phyloP scores from a whole-genome alignment of 2,113 vertebrate species.

The Pomatostomus ruficeps region DNA sequence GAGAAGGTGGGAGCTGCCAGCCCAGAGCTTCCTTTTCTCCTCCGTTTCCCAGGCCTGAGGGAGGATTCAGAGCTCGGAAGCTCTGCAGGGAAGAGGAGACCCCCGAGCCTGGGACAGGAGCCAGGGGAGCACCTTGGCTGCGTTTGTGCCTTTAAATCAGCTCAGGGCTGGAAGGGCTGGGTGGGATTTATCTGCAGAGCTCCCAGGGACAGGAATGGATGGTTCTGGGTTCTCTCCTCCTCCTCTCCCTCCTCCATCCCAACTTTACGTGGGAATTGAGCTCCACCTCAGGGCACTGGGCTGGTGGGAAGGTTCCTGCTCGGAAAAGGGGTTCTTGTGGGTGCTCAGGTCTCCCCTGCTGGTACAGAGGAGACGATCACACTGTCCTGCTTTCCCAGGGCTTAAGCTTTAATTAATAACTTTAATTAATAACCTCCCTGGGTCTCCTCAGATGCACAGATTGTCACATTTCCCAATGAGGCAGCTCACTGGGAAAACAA shows the following conservation, averaged over 20 bases:
- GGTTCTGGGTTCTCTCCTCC: neutral
- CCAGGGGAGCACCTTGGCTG: neutral
- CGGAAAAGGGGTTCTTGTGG: neutral
- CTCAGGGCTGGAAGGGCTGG: neutral
- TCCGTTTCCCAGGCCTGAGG: neutral
- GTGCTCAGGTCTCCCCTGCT: neutral
- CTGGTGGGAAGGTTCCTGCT: neutral
- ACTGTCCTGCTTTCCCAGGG: neutral
- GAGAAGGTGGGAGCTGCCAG: neutral
- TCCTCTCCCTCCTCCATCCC: neutral
- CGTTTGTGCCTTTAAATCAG: neutral
- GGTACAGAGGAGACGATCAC: neutral
- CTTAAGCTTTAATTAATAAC: neutral
- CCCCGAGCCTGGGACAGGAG: neutral
- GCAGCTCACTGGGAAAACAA: neutral
- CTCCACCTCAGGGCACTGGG: rapidly evolving
- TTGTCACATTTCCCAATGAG: too few relatives aligned
- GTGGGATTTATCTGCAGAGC: neutral
- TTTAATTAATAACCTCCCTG: neutral
- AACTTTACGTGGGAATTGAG: neutral
- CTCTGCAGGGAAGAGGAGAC: neutral
- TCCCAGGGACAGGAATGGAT: neutral
- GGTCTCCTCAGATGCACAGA: neutral
- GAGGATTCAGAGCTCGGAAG: neutral
- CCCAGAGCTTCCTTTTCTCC: neutral